Conservation (phyloP, 2,113 vertebrate species). For the Dicentrarchus labrax region DNA sequence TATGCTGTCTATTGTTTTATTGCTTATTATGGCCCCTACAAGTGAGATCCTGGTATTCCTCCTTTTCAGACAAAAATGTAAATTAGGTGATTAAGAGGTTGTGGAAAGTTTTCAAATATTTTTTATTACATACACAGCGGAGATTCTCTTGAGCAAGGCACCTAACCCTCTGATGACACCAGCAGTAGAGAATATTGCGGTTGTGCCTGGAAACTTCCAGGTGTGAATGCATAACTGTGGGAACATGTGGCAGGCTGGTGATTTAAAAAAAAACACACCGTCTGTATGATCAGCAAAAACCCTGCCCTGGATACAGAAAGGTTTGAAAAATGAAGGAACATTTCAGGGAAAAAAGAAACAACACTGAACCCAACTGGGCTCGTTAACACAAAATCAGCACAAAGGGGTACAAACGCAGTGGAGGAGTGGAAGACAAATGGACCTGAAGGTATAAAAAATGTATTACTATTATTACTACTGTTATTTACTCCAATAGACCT, state of each 20-base stretch:
- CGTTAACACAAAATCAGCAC: not conserved
- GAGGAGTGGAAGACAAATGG: not conserved
- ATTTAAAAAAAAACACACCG: not conserved
- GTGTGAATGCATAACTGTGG: not conserved
- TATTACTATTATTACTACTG: not conserved
- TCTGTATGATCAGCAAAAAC: conserved; percentile 28
- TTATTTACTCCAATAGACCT: not conserved
- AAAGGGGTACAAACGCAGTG: not conserved
- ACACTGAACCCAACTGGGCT: not conserved
- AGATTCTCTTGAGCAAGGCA: not conserved
- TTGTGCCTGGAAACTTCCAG: not conserved
- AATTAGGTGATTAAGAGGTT: not conserved
- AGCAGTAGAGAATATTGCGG: not conserved
- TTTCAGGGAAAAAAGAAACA: not conserved
- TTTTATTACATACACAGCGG: not conserved
- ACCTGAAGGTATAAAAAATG: not conserved
- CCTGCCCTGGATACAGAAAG: conserved; percentile 30
- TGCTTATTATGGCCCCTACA: not conserved
- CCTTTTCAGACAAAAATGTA: not conserved
- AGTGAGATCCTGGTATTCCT: not conserved
- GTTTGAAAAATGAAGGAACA: conserved; percentile 11
- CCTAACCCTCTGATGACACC: not conserved
- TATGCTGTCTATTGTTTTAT: too few species aligned
- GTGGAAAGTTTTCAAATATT: not conserved
- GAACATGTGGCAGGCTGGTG: not conserved